Base-by-base conservation (phyloP, 1,140 invertebrate species). In the Panonychus citri region DNA sequence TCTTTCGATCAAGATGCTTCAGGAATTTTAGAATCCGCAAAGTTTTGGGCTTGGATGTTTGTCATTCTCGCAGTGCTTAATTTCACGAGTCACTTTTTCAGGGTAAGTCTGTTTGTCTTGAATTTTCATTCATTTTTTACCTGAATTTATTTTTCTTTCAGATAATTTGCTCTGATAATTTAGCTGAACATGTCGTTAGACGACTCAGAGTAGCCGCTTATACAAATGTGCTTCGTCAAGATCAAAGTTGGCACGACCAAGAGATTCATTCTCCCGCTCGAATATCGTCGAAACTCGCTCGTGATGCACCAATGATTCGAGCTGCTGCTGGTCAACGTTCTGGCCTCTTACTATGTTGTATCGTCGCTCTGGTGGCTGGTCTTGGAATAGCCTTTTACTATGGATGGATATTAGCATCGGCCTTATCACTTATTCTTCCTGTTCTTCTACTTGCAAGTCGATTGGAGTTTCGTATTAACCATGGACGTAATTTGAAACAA, bases 161-260 rank as follows among this genome's bases (percentile, higher is more conserved):
- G 30, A 34, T 34, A 0, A 12, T 34, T 34, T 34, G 30, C 30
- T 34, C 30, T 5, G 30, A 34, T 12, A 34, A 34, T 34, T 34
- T 34, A 34, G 30, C 30, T 34, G 30, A 34, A 12, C 30, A 34
- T 34, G 30, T 34, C 12, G 30, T 34, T 7, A 5, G 30, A 7
- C 30, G 30, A 34, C 12, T 34, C 5, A 5, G 30, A 34, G 30
- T 34, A 34, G 5, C 30, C 12, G 30, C 30, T 7, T 34, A 34
- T 34, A 12, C 5, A 34, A 34, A 34, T 34, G 69, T 81, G 3
- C 60, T 80, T 8, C 62, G 75, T 27, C 78, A 80, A 65, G 75
- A 89, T 64, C 84, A 89, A 65, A 74, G 75, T 58, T 90, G 85
- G 82, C 88, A 83, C 68, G 85, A 90, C 68, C 67, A 66, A 3